phyloP scores from a whole-genome alignment of 2,797 vertebrate species.

The Brotula barbata region DNA sequence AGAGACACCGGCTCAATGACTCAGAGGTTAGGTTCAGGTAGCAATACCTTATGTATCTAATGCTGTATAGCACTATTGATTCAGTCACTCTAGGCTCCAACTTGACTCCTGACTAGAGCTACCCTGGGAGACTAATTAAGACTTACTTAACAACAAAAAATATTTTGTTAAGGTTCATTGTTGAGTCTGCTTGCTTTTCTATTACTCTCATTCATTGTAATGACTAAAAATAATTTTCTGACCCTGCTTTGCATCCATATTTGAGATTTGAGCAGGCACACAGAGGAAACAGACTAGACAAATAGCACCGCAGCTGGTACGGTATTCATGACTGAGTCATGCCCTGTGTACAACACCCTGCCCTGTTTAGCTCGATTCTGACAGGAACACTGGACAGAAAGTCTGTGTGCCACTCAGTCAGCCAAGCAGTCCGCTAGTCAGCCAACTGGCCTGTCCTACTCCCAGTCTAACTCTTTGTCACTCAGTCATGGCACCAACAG shows the following conservation, averaged over 20 bases:
- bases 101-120: conserved; percentile 9
- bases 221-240: conserved; percentile 39
- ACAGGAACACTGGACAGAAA: conserved; percentile 48
- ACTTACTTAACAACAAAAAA: conserved; percentile 5
- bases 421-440: conserved; percentile 26
- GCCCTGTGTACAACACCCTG: conserved; percentile 39
- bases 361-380: conserved; percentile 39
- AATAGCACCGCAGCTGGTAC: conserved; percentile 40
- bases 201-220: conserved; percentile 44
- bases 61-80: background rate
- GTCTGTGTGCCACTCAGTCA: conserved; percentile 34
- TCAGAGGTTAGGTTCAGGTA: background rate
- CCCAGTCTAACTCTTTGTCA: conserved; percentile 35
- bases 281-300: conserved; percentile 43
- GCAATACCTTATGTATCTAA: conserved; percentile 7
- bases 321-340: conserved; percentile 41
- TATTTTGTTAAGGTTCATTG: conserved; percentile 5
- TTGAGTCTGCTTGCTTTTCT: conserved; percentile 17
- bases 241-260: conserved; percentile 43
- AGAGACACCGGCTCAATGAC: conserved; percentile 3
- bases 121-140: too few species aligned
- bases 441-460: conserved; percentile 37
- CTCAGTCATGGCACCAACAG: conserved; percentile 41
- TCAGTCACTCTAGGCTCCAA: background rate
- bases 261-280: conserved; percentile 26